These are phyloP conservation scores for Lytechinus pictus DNA, from an alignment of 35 echinoderm and acorn worm species.

Conservation along the genomic window DNA sequence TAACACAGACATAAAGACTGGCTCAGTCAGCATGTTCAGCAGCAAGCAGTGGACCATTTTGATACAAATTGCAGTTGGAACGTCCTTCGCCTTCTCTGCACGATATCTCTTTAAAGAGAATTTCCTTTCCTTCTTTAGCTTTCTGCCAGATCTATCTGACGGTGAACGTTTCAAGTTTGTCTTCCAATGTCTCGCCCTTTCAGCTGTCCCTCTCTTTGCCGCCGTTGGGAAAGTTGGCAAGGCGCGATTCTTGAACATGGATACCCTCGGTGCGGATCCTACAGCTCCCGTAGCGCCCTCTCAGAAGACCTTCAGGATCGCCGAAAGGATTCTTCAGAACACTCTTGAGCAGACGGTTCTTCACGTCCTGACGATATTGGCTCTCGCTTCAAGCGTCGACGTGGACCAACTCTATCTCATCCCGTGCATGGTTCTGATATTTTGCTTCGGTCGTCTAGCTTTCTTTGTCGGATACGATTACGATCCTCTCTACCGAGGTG, in stretches of 20 bases:
- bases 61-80: background rate
- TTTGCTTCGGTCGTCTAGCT: constrained; percentile 20
- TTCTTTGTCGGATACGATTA: constrained; percentile 21
- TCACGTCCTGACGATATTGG: constrained; percentile 1
- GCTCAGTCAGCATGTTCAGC: background rate
- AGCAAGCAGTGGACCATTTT: background rate
- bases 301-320: background rate
- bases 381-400: background rate
- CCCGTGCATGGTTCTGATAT: constrained; percentile 4
- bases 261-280: background rate
- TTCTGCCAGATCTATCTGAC: background rate
- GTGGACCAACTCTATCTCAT: constrained; percentile 3
- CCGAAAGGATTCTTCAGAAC: constrained; percentile 36
- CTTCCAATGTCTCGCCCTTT: background rate
- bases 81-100: background rate
- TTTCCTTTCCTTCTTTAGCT: background rate
- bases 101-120: background rate
- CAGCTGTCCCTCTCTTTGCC: background rate
- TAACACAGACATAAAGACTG: too few relatives aligned
- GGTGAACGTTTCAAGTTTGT: background rate
- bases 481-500: background rate
- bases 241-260: background rate
- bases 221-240: background rate
- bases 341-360: constrained; percentile 25
- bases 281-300: background rate